phyloP scores from a whole-genome alignment of 1,140 invertebrate species.

The Drosophila trapezifrons region DNA sequence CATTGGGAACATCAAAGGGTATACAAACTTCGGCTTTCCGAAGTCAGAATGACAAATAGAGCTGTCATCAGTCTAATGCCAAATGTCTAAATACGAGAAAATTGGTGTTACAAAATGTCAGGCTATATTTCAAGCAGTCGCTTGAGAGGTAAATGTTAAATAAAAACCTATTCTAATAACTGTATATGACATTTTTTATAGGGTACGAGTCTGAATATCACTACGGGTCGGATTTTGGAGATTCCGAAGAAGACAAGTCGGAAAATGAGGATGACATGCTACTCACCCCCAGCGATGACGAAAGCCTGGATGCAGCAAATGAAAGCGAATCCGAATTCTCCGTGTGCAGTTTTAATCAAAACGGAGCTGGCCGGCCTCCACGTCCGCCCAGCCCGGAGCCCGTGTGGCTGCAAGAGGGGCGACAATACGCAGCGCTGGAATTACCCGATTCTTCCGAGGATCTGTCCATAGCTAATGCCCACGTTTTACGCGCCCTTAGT shows the following conservation, averaged over 20 bases:
- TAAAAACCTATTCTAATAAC: constrained; percentile 1
- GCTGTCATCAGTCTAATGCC: neutral
- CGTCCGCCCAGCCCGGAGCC: constrained; percentile 93
- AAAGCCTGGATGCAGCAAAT: constrained; percentile 87
- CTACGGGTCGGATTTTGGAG: constrained; percentile 95
- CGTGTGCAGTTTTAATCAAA: constrained; percentile 89
- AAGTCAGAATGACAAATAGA: neutral
- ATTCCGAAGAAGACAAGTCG: constrained; percentile 91
- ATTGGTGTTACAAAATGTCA: constrained; percentile 33
- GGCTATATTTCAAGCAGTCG: constrained; percentile 20
- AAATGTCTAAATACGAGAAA: neutral
- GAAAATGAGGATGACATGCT: constrained; percentile 89
- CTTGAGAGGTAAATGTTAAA: constrained; percentile 47
- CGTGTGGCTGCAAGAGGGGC: constrained; percentile 91
- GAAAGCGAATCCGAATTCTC: constrained; percentile 94
- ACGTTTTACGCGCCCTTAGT: constrained; percentile 91
- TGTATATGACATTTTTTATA: constrained; percentile 62
- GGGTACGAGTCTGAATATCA: constrained; percentile 95
- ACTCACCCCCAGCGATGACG: constrained; percentile 88
- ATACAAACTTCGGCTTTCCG: too few species aligned
- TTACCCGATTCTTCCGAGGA: constrained; percentile 96
- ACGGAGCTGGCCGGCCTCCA: constrained; percentile 84
- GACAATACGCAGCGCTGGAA: constrained; percentile 90
- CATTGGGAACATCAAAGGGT: too few species aligned
- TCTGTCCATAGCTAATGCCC: constrained; percentile 91